A percentile compares a stretch with the other conserved stretches of the same genome.
Evolutionary conservation across 37 sponge, comb jelly and placozoan species (phyloP).

Genomic region (Mnemiopsis leidyi): DNA sequence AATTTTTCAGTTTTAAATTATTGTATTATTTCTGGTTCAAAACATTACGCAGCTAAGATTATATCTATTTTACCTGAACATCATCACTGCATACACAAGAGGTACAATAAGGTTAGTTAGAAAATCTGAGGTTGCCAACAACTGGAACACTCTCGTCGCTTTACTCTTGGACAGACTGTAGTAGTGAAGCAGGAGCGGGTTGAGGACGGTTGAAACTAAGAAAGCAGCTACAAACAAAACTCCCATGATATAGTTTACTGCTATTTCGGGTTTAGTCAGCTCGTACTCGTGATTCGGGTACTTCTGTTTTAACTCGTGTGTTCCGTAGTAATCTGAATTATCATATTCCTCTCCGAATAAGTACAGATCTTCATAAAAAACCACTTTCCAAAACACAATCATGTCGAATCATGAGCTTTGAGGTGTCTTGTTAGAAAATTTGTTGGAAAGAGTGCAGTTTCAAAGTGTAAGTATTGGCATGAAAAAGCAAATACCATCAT

Average conservation of each 20-base stretch:
- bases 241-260: not conserved
- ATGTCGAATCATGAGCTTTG: too few species aligned
- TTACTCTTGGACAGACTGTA: not conserved
- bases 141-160: not conserved
- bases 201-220: not conserved
- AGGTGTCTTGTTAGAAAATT: too few species aligned
- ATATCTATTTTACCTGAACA: not conserved
- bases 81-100: not conserved
- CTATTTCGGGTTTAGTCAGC: not conserved
- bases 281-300: not conserved
- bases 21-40: too few species aligned
- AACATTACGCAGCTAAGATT: not conserved
- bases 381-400: not conserved
- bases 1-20: too few species aligned
- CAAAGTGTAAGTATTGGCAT: too few species aligned
- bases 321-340: not conserved
- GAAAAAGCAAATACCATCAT: too few species aligned
- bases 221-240: not conserved
- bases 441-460: too few species aligned
- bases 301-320: too few species aligned
- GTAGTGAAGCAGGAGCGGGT: slow-evolving; percentile 5
- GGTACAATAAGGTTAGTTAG: not conserved
- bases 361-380: not conserved
- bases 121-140: not conserved
- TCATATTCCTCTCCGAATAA: not conserved